Evolutionary conservation across 2,113 vertebrate genomes (phyloP), one percentile per base, ranked within the genome.

Genomic region (Procapra przewalskii): DNA sequence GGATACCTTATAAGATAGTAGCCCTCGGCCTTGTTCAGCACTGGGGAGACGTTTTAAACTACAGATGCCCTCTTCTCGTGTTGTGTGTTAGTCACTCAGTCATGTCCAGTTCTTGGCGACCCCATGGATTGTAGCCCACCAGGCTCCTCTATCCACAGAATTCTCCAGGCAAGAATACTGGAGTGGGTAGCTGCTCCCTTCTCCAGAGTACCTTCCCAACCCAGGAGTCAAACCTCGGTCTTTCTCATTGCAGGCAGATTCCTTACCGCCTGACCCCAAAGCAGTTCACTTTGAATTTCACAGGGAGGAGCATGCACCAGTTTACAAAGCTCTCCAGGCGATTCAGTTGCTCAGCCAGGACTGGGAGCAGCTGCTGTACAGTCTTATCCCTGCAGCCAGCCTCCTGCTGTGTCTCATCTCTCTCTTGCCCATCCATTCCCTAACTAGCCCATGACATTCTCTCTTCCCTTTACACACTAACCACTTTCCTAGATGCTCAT

Each of bases 281-380:
- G 85, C 80, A 86, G 57, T n/a, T 92, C 36, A 59, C 31, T 90
- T 81, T 57, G 71, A 96, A 43, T 75, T 45, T 31, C 60, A 71
- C 2, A 33, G 50, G 31, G 8, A 71, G 21, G 1, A 81, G 27
- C 33, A 64, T 23, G 10, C n/a, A 57, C 13, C 4, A 2, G 15
- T 82, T 88, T 83, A 59, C 7, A 85, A 59, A 84, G 33, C 52
- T 88, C 1, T 16, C 27, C 21, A n/a, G 14, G 5, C 40, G 48
- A 83, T 29, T 82, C 54, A 50, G 8, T 27, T 33, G 5, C 50
- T 36, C 7, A 62, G 5, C 55, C 45, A 60, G 23, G 4, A 31
- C 9, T 11, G 45, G 50, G 4, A 84, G 54, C 1, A 23, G 23
- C 29, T 45, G 12, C 55, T 36, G 8, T 14, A 25, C 9, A 12